phyloP scores from a whole-genome alignment of 1,140 invertebrate species.

The Philotrypesis tridentata region DNA sequence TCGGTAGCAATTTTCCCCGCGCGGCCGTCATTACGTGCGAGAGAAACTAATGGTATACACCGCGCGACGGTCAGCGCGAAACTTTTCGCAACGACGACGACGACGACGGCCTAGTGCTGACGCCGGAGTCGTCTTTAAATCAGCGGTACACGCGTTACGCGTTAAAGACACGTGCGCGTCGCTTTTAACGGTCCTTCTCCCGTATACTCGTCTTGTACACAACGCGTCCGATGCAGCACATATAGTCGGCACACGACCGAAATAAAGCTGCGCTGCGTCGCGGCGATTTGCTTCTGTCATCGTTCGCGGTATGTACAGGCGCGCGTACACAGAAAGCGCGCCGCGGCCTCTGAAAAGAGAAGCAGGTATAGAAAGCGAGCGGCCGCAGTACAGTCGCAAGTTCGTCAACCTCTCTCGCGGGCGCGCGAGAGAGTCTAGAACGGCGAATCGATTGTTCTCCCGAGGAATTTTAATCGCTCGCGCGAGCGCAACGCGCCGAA shows the following conservation, averaged over 20 bases:
- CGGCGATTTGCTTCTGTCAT: constrained; percentile 35
- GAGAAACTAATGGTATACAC: too few relatives aligned
- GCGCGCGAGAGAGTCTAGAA: too few relatives aligned
- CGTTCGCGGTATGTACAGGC: neutral
- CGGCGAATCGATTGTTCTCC: constrained; percentile 46
- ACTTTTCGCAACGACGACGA: constrained; percentile 11
- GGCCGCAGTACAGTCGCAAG: neutral
- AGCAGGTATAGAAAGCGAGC: constrained; percentile 35
- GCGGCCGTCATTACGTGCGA: neutral
- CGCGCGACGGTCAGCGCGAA: constrained; percentile 25
- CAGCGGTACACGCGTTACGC: too few relatives aligned
- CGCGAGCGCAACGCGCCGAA: too few relatives aligned
- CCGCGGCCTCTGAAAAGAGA: neutral
- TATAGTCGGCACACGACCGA: neutral
- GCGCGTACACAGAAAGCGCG: too few relatives aligned
- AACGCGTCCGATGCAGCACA: too few relatives aligned
- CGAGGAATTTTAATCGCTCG: constrained; percentile 49
- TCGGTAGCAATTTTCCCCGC: neutral
- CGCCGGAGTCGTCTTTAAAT: too few relatives aligned
- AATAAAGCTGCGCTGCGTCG: constrained; percentile 37
- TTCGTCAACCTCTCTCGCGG: constrained; percentile 48
- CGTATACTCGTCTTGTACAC: too few relatives aligned
- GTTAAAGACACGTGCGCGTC: too few relatives aligned
- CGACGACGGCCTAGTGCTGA: neutral
- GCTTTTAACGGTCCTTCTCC: too few relatives aligned